Conservation (phyloP, 2,888 invertebrate species). For the Anagyrus pseudococci region DNA sequence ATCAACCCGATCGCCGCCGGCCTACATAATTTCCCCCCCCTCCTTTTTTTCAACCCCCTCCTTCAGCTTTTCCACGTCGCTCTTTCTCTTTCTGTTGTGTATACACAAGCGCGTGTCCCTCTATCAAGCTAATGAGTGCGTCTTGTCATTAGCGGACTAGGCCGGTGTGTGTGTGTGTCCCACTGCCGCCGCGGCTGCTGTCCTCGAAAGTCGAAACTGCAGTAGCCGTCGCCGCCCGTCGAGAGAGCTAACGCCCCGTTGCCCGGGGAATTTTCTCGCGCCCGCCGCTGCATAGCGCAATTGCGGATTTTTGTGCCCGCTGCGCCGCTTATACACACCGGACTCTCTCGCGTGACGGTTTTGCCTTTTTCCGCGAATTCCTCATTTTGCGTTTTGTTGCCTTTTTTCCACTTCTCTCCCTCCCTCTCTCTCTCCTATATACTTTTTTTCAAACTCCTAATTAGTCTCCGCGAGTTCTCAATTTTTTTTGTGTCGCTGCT, state of each 20-base stretch:
- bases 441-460: no score
- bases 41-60: conserved; percentile 17
- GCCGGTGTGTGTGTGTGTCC: no score
- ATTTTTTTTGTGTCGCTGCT: no score
- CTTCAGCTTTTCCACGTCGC: neutral
- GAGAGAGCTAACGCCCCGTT: conserved; percentile 5
- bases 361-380: no score
- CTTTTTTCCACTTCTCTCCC: no score
- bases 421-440: no score
- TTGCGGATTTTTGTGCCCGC: neutral
- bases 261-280: conserved; percentile 3
- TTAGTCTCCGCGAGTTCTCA: no score
- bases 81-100: neutral
- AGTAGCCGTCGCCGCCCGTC: neutral
- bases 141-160: conserved; percentile 35
- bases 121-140: conserved; percentile 33
- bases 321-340: no score
- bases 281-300: neutral
- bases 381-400: no score
- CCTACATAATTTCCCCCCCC: conserved; percentile 35
- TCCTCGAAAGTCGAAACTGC: conserved; percentile 31
- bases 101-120: no score
- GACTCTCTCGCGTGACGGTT: no score
- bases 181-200: neutral
- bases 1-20: conserved; percentile 15